These are phyloP conservation scores for Bombus pascuorum DNA, from an alignment of 1,140 invertebrate species.

Conservation along the genomic window DNA sequence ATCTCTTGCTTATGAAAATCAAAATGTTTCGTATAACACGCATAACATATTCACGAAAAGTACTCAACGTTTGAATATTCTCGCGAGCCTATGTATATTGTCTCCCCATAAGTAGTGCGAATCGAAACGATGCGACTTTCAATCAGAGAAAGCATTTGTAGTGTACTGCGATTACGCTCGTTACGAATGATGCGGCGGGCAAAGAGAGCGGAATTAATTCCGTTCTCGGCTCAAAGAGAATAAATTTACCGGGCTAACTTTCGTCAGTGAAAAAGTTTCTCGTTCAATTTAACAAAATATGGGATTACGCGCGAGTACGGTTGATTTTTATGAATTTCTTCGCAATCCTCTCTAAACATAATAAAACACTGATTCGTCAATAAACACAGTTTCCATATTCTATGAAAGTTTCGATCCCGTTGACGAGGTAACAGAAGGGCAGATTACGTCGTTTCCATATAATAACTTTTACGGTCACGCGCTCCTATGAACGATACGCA, in stretches of 20 bases:
- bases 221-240: background rate
- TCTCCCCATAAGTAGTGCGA: background rate
- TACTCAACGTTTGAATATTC: background rate
- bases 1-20: no score
- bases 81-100: background rate
- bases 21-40: no score
- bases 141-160: background rate
- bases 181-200: background rate
- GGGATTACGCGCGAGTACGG: slow-evolving; percentile 1
- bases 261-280: background rate
- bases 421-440: background rate
- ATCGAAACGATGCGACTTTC: background rate
- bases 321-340: slow-evolving; percentile 43
- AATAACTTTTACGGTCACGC: slow-evolving; percentile 42
- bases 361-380: background rate
- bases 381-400: slow-evolving; percentile 16
- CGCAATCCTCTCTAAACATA: background rate
- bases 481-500: background rate
- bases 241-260: slow-evolving; percentile 3
- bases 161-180: background rate
- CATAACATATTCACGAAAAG: no score
- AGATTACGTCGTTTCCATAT: background rate
- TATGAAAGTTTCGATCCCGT: slow-evolving; percentile 27
- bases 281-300: slow-evolving; percentile 26
- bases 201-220: background rate